A percentile compares a stretch with the other conserved stretches of the same genome.
Evolutionary conservation across 2,888 invertebrate species (phyloP).

Genomic region (Thysanoteuthis rhombus): DNA sequence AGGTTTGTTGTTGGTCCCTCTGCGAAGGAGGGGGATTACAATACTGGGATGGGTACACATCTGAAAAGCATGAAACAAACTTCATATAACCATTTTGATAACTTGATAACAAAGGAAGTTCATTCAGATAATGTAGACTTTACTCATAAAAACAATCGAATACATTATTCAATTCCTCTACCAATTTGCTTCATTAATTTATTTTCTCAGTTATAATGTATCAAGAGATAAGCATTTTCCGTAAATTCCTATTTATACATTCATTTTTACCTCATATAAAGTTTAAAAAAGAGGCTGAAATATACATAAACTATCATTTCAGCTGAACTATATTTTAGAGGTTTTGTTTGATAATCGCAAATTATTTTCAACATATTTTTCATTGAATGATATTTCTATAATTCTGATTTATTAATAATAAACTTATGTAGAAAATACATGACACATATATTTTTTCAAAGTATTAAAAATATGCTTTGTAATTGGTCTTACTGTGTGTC

Average conservation of each 20-base stretch:
- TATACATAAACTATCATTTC: background rate
- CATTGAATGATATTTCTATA: background rate
- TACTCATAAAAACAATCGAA: background rate
- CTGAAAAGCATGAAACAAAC: background rate
- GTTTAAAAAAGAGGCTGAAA: too few relatives aligned
- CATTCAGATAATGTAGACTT: background rate
- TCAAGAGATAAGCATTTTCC: background rate
- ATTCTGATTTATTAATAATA: too few relatives aligned
- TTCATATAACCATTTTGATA: background rate
- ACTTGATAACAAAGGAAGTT: background rate
- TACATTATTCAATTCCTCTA: background rate
- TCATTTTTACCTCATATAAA: background rate
- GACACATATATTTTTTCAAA: background rate
- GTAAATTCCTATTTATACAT: background rate
- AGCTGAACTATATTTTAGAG: background rate
- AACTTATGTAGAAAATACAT: background rate
- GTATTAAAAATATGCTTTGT: background rate
- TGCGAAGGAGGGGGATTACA: background rate
- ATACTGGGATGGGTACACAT: background rate
- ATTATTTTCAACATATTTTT: background rate
- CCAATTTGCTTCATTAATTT: background rate
- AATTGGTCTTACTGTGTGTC: background rate
- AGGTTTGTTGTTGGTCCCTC: background rate
- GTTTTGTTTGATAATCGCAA: background rate
- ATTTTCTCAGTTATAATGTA: background rate